Percentiles rank a stretch among this genome's conserved stretches.
phyloP scores from a whole-genome alignment of 2,113 vertebrate species.

The Bolborhynchus lineola region DNA sequence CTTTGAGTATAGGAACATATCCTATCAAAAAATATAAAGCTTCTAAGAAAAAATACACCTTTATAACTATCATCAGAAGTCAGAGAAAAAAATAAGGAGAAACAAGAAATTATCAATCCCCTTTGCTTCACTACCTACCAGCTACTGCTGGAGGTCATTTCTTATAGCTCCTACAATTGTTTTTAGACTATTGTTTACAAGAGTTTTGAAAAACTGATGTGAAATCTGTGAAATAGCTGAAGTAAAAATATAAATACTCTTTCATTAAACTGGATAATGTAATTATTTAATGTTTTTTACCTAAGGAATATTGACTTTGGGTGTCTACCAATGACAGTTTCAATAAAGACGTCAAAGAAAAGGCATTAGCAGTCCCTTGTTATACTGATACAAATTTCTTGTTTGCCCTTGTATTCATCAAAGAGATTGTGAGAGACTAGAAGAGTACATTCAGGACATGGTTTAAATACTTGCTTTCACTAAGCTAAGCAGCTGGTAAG shows the following conservation, averaged over 20 bases:
- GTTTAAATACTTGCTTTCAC: neutral
- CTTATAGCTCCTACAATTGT: neutral
- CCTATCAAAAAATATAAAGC: neutral
- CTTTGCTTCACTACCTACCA: neutral
- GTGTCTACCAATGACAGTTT: neutral
- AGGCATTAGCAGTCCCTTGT: neutral
- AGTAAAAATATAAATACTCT: neutral
- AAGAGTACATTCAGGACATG: neutral
- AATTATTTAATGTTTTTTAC: neutral
- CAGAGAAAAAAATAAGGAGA: neutral
- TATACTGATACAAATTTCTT: neutral
- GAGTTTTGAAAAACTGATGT: neutral
- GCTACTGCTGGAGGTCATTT: neutral
- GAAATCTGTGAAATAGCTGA: neutral
- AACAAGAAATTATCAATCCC: neutral
- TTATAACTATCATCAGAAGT: neutral
- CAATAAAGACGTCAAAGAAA: neutral
- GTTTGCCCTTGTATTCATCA: neutral
- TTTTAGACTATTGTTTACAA: neutral
- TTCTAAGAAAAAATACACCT: neutral
- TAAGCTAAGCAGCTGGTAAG: neutral
- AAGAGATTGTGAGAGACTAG: neutral
- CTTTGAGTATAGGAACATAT: neutral
- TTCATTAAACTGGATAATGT: neutral
- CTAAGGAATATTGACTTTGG: neutral